phyloP scores from a whole-genome alignment of 2,113 vertebrate species.

The Dunckerocampus dactyliophorus region DNA sequence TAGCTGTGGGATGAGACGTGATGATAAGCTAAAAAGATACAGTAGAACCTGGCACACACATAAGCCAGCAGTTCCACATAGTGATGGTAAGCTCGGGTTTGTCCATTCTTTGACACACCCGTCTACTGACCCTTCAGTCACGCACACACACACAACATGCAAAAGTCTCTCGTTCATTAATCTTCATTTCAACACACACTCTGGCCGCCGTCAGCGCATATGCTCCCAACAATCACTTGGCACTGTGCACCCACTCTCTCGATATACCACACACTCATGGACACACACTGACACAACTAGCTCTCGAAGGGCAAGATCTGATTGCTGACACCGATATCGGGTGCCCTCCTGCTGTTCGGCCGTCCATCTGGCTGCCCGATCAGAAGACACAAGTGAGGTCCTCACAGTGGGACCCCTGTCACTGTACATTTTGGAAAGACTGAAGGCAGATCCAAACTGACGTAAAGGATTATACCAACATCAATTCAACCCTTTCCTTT shows the following conservation, averaged over 20 bases:
- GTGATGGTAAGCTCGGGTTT: conserved; percentile 30
- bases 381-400: conserved; percentile 59
- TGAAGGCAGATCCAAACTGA: conserved; percentile 57
- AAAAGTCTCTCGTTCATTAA: conserved; percentile 62
- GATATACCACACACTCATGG: conserved; percentile 6
- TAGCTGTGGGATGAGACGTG: conserved; percentile 53
- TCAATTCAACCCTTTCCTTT: conserved; percentile 49
- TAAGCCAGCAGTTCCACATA: conserved; percentile 16
- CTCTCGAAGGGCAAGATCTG: conserved; percentile 64
- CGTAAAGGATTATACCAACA: conserved; percentile 61
- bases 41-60: conserved; percentile 21
- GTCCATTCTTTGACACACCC: conserved; percentile 31
- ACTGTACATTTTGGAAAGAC: conserved; percentile 49
- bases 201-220: conserved; percentile 64
- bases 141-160: conserved; percentile 30
- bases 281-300: conserved; percentile 33
- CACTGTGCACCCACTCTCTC: conserved; percentile 42
- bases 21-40: conserved; percentile 46
- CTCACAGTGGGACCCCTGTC: conserved; percentile 61
- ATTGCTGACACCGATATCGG: conserved; percentile 70
- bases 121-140: conserved; percentile 41
- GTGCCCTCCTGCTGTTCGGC: conserved; percentile 54
- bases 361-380: conserved; percentile 68
- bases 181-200: conserved; percentile 74
- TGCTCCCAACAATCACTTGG: conserved; percentile 68